phyloP scores from a whole-genome alignment of 2,888 invertebrate species.

The Drosophila barbarae region DNA sequence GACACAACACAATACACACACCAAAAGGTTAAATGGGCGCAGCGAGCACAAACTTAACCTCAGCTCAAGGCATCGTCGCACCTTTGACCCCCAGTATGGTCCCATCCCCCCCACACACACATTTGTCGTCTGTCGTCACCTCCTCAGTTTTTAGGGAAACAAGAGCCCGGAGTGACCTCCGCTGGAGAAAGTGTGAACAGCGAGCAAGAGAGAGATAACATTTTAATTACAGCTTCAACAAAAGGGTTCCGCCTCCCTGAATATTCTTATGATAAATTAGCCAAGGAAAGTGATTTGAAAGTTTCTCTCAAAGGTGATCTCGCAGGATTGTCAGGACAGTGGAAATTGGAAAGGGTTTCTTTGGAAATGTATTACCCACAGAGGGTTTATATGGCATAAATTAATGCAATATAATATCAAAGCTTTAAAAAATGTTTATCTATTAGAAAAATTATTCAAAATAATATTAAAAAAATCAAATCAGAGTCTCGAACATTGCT shows the following conservation, averaged over 20 bases:
- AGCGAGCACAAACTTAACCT: constrained; percentile 59
- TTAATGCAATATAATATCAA: not conserved
- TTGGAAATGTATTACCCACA: not conserved
- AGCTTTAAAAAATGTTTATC: no score
- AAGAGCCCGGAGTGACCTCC: constrained; percentile 19
- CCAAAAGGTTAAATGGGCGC: constrained; percentile 64
- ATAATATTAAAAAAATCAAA: no score
- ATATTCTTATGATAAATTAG: constrained; percentile 37
- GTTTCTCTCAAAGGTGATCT: not conserved
- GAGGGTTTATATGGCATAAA: no score
- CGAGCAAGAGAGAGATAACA: constrained; percentile 10
- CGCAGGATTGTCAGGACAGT: not conserved
- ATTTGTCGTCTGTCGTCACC: constrained; percentile 55
- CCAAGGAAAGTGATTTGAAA: constrained; percentile 18
- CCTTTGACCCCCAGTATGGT: constrained; percentile 38
- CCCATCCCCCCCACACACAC: constrained; percentile 48
- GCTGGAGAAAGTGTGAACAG: constrained; percentile 20
- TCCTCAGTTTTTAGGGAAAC: constrained; percentile 27
- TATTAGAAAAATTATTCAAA: no score
- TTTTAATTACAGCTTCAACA: constrained; percentile 40
- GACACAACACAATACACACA: constrained; percentile 28
- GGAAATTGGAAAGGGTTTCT: not conserved
- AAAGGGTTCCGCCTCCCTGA: constrained; percentile 16
- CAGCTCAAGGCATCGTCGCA: constrained; percentile 32
- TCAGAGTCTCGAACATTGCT: not conserved